Percentiles rank a stretch among this genome's conserved stretches.
Conservation (phyloP, 2,888 invertebrate genomes). For the Spialia ferax region DNA sequence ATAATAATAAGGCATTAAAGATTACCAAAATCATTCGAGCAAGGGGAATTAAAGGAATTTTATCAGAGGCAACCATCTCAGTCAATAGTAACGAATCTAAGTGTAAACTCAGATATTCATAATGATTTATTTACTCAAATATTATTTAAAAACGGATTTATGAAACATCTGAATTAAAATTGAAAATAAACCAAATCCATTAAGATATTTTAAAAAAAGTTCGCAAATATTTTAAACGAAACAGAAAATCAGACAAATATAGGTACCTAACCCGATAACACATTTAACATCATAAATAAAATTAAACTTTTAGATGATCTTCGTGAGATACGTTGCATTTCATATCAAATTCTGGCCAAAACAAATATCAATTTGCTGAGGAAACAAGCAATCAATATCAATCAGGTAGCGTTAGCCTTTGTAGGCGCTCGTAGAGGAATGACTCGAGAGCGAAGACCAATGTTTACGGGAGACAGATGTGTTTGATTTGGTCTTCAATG, state of each 20-base stretch:
- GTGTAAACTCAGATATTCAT: no score
- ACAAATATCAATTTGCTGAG: constrained; percentile 16
- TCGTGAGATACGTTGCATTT: neutral
- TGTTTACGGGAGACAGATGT: constrained; percentile 28
- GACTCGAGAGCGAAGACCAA: constrained; percentile 3
- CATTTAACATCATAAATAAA: neutral
- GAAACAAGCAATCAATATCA: constrained; percentile 22
- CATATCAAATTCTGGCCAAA: constrained; percentile 4
- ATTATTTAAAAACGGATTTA: no score
- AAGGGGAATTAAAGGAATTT: no score
- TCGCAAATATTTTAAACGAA: no score
- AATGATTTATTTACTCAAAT: no score
- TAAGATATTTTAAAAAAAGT: no score
- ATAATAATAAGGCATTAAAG: no score
- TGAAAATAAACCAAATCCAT: no score
- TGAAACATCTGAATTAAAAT: no score
- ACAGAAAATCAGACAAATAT: neutral
- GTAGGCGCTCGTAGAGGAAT: constrained; percentile 11
- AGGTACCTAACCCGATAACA: neutral
- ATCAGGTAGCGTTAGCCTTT: constrained; percentile 23
- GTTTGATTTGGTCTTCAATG: constrained; percentile 30
- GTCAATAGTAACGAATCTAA: no score
- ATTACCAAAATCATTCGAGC: no score
- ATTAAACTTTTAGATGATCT: neutral
- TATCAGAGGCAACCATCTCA: no score